Base-by-base conservation (phyloP, 1,140 invertebrate genomes). In the Subanguina moxae region DNA sequence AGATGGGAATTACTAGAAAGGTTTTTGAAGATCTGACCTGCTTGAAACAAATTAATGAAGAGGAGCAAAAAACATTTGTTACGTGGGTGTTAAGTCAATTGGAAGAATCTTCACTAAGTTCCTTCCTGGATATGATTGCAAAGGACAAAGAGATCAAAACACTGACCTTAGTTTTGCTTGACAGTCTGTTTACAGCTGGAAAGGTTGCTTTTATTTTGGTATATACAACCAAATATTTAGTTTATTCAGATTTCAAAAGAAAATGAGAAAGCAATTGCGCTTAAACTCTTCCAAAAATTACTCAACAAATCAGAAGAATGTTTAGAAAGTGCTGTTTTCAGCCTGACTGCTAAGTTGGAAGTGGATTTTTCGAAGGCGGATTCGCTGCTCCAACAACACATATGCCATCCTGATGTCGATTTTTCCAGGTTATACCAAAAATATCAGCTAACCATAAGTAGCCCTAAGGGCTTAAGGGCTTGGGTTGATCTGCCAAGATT, bases 341-440 rank as follows among this genome's bases (percentile, higher is more conserved):
- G 48, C n/a, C 48, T 52, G 3, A 52, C 17, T 3, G 3, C n/a
- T 7, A 21, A 21, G 48, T 15, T 52, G 15, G 48, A 52, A 52
- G 48, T 52, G 48, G 48, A 52, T 21, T 21, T 52, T 8, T 25
- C 48, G 15, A 15, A 7, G 3, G 48, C 48, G 3, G 17, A 52
- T 5, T 19, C 23, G 8, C 23, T 7, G 48, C 15, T 52, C 17
- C n/a, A 52, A 52, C 3, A 52, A 25, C 17, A 21, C 17, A 13
- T 52, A 15, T 19, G 23, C 23, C 17, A 8, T 15, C 48, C n/a
- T 19, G 3, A 21, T 15, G 23, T 25, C 3, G 23, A 52, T 52
- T 52, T 52, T 52, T 52, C 48, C 3, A 52, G 48, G 48, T 52
- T 21, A n/a, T n/a, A n/a, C n/a, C n/a, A n/a, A n/a, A n/a, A n/a